phyloP scores from a whole-genome alignment of 2,888 invertebrate species.

The Pegoplata infirma region DNA sequence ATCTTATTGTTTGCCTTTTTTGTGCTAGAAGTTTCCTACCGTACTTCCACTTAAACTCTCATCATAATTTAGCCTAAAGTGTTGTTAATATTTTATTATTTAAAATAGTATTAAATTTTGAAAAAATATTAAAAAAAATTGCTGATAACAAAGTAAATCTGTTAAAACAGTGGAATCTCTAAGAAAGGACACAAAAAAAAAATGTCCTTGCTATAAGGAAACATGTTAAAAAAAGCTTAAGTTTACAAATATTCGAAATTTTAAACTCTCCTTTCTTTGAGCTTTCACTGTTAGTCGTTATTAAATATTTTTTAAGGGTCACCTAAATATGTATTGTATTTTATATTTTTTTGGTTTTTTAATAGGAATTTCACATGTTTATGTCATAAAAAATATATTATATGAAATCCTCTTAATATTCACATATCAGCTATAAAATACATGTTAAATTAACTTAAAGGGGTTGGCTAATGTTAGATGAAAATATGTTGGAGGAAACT shows the following conservation, averaged over 20 bases:
- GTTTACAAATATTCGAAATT: no score
- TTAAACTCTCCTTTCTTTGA: no score
- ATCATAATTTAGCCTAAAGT: constrained; percentile 18
- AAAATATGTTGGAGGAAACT: background rate
- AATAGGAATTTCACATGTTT: background rate
- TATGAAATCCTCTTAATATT: constrained; percentile 13
- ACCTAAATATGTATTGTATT: background rate
- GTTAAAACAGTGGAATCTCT: no score
- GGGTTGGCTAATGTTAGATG: background rate
- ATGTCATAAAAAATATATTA: constrained; percentile 15
- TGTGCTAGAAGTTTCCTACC: background rate
- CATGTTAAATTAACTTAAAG: constrained; percentile 3
- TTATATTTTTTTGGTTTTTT: background rate
- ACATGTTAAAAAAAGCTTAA: no score
- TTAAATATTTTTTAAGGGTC: background rate
- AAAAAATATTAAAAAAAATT: background rate
- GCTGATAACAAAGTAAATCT: constrained; percentile 12
- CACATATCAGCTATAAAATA: constrained; percentile 11
- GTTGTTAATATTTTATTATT: constrained; percentile 20
- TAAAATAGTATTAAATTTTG: constrained; percentile 2
- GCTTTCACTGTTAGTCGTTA: no score
- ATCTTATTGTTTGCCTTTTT: background rate
- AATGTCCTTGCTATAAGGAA: no score
- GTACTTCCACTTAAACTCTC: background rate
- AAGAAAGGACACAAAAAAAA: no score